Evolutionary conservation across 1,140 invertebrate genomes (phyloP), one percentile per base, ranked within the genome.

Genomic region (Hypothenemus hampei): DNA sequence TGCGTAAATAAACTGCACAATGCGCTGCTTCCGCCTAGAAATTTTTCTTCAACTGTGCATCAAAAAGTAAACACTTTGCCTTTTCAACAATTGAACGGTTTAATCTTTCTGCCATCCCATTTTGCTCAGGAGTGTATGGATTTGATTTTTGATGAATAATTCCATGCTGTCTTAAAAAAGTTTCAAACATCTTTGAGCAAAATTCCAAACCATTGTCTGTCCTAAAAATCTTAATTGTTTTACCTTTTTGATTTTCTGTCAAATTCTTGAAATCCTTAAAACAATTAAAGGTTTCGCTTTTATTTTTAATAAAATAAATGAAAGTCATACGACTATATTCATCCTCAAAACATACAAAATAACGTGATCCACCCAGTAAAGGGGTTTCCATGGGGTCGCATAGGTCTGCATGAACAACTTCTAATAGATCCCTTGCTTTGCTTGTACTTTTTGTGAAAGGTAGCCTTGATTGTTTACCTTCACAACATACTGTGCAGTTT

Each of bases 1-100:
- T 78, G 50, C 64, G 58, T 6, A 76, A 26, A 60, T 77, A 77
- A 5, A 64, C 67, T 5, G 75, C 75, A 31, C 69, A 73, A 33
- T 63, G 57, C 0, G 71, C 61, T 29, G 74, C 71, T 59, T 75
- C 70, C 6, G 68, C 69, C 72, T 70, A 77, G 58, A 71, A 69
- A 7, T 37, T 44, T 23, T 61, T 62, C 7, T 46, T 20, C n/a
- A 76, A 26, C 6, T 60, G 37, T 22, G 60, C 60, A 59, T 75
- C 66, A 22, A 61, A 49, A 7, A 76, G 33, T 50, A 76, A 50
- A 45, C 66, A 64, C 53, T 66, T 61, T 23, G 72, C 69, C 41
- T 61, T 67, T 29, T 73, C 68, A 2, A 65, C 59, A 3, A 75
- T 43, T 3, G 65, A 74, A 11, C 73, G 43, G 56, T 75, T 75